Percentiles rank a stretch among this genome's conserved stretches.
phyloP scores from a whole-genome alignment of 2,888 invertebrate species.

The Zeuzera pyrina region DNA sequence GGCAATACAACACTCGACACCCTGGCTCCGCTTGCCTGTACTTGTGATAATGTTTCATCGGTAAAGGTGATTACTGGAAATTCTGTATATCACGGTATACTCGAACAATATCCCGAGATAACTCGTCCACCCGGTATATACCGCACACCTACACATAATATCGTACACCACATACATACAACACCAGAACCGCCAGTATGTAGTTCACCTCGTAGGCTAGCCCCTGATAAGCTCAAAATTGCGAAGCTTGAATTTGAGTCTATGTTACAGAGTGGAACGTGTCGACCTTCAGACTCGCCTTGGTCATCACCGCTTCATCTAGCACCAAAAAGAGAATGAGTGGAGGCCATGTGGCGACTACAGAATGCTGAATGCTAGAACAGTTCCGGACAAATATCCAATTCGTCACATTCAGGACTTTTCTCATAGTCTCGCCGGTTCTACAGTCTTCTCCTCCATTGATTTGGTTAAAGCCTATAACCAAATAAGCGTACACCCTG shows the following conservation, averaged over 20 bases:
- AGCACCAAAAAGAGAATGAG: not conserved
- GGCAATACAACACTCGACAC: no score
- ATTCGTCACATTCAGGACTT: no score
- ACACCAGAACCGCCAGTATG: not conserved
- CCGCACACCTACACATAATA: not conserved
- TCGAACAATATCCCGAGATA: no score
- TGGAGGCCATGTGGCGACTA: no score
- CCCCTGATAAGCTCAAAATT: not conserved
- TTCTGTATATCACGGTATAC: no score
- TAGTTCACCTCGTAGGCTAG: not conserved
- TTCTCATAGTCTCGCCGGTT: no score
- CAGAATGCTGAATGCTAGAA: conserved; percentile 6
- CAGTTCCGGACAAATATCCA: no score
- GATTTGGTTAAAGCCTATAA: no score
- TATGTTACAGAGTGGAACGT: not conserved
- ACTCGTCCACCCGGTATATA: not conserved
- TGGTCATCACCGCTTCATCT: not conserved
- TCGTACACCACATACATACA: not conserved
- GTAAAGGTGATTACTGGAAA: no score
- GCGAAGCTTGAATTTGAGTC: not conserved
- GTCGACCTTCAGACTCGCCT: not conserved
- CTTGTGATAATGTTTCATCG: conserved; percentile 1
- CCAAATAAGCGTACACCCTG: no score
- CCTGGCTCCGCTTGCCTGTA: no score
- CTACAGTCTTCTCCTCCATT: no score